phyloP scores from a whole-genome alignment of 1,140 invertebrate genomes.

The Orius insidiosus region DNA sequence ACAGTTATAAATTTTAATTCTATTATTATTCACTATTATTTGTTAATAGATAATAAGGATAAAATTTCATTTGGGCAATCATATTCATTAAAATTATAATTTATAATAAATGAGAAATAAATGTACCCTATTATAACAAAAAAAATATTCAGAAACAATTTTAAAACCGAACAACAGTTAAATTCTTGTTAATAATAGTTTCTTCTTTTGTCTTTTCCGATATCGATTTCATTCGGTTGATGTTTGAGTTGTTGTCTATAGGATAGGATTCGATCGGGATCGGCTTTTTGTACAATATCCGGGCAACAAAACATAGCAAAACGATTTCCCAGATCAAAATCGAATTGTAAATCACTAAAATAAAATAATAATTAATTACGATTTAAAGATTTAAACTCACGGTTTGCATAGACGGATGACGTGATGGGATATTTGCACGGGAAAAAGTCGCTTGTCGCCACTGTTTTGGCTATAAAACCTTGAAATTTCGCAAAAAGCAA shows the following conservation, averaged over 20 bases:
- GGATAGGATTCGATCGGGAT: slow-evolving; percentile 24
- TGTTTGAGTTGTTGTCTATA: slow-evolving; percentile 11
- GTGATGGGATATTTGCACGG: slow-evolving; percentile 26
- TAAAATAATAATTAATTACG: slow-evolving; percentile 2
- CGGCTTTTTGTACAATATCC: slow-evolving; percentile 31
- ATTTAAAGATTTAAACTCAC: slow-evolving; percentile 27
- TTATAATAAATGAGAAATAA: too few species aligned
- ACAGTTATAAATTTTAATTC: too few species aligned
- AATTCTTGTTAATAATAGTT: too few species aligned
- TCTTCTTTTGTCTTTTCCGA: background rate
- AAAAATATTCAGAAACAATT: too few species aligned
- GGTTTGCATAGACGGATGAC: slow-evolving; percentile 28
- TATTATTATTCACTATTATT: too few species aligned
- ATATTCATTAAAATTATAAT: too few species aligned
- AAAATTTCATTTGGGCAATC: too few species aligned
- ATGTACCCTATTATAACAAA: too few species aligned
- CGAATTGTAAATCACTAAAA: slow-evolving; percentile 40
- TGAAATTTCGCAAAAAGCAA: slow-evolving; percentile 24
- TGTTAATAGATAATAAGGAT: too few species aligned
- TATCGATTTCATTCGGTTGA: slow-evolving; percentile 7
- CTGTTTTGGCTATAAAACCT: slow-evolving; percentile 19
- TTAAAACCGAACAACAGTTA: too few species aligned
- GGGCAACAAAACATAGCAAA: slow-evolving; percentile 33
- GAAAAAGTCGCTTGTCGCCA: slow-evolving; percentile 18
- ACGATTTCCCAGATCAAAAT: slow-evolving; percentile 41